Evolutionary conservation across 2,797 vertebrate species (phyloP), one percentile per base, ranked within the genome.

Genomic region (Lacerta viridis): DNA sequence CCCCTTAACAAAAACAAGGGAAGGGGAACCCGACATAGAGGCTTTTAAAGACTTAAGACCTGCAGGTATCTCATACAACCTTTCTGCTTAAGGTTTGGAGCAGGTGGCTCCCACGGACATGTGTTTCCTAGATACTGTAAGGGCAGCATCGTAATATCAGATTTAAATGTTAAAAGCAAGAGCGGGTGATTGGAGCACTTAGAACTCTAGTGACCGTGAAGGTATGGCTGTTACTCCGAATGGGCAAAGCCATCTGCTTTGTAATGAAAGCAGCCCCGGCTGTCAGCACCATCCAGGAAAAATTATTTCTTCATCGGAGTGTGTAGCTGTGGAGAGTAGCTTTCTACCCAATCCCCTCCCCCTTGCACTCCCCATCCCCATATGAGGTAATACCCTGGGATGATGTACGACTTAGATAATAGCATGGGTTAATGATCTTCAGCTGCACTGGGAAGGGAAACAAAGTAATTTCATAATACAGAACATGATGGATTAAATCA

Each of bases 401-500:
- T 97, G 97, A 97, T 97, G 93, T 97, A 97, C 95, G 96, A 95
- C 95, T 95, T 80, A 69, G 93, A 95, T 96, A 96, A 97, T 96
- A 96, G 96, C 90, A 91, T 82, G 96, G 97, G 97, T 97, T 97
- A 97, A 98, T 97, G 98, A 98, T 98, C 95, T 97, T 96, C 97
- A 97, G 96, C 97, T 97, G 97, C 97, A 97, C 97, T 96, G 91
- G 90, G 93, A 95, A 96, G 94, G 95, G 96, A 95, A 96, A 93
- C 94, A 94, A 97, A 96, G 97, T 97, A 97, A 98, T 97, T 98
- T 98, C 97, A 97, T 97, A 97, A 96, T 95, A 96, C 92, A 66
- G 93, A 89, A 88, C 94, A 96, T 98, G 98, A 99, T 98, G 97
- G 97, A 99, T 98, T 97, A 98, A 97, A 95, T 96, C 92, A 93